Conservation (phyloP, 2,797 vertebrate genomes). For the Coranthus polyacanthus region DNA sequence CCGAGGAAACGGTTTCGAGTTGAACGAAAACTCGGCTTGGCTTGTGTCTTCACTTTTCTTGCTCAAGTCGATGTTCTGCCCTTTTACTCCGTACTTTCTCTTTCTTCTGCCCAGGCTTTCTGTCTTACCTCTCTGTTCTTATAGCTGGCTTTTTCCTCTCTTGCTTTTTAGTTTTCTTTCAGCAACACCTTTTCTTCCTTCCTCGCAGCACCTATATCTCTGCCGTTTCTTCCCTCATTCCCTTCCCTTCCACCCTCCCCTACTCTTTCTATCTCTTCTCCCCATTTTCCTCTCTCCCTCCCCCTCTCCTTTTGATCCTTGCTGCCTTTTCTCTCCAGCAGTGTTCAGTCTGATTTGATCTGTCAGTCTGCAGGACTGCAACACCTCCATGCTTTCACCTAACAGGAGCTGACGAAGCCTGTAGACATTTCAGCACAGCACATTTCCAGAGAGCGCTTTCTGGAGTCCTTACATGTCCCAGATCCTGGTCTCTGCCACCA, state of each 20-base stretch:
- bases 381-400: constrained; percentile 61
- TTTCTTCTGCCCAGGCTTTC: not conserved
- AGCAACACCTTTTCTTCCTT: constrained; percentile 10
- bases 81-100: not conserved
- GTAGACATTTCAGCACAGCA: constrained; percentile 39
- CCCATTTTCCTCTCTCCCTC: not conserved
- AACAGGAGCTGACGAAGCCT: constrained; percentile 57
- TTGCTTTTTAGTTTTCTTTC: constrained; percentile 3
- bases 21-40: not conserved
- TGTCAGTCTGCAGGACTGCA: constrained; percentile 66
- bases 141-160: constrained; percentile 6
- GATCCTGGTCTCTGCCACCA: constrained; percentile 20
- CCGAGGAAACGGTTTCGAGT: not conserved
- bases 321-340: constrained; percentile 51
- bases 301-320: constrained; percentile 48
- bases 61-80: not conserved
- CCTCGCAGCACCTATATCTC: constrained; percentile 4
- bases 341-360: constrained; percentile 62
- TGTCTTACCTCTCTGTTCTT: not conserved
- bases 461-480: constrained; percentile 41
- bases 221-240: not conserved
- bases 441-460: constrained; percentile 25
- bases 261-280: not conserved
- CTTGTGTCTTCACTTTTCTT: not conserved
- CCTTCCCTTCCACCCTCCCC: not conserved